A percentile compares a stretch with the other conserved stretches of the same genome.
These are phyloP conservation scores for Ophion ellenae DNA, from an alignment of 2,888 invertebrate species.

Conservation along the genomic window DNA sequence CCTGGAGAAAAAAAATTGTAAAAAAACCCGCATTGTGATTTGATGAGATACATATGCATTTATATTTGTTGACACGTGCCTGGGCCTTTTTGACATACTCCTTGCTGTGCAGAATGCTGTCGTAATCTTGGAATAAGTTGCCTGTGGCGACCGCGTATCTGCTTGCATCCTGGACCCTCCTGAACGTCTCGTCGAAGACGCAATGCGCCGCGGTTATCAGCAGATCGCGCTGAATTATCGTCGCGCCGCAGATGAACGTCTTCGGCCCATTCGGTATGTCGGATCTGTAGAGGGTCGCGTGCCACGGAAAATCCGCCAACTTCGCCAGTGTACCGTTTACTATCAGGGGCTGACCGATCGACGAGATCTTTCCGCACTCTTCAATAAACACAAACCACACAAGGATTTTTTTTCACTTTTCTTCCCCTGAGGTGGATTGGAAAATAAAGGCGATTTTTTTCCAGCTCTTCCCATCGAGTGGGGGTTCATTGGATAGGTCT, in stretches of 20 bases:
- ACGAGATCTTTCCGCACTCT: conserved; percentile 79
- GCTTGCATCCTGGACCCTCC: conserved; percentile 67
- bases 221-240: conserved; percentile 79
- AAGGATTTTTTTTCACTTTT: no score
- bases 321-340: conserved; percentile 75
- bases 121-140: conserved; percentile 79
- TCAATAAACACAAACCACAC: conserved; percentile 53
- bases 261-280: conserved; percentile 65
- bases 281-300: conserved; percentile 79
- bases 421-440: no score
- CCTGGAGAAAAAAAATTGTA: conserved; percentile 71
- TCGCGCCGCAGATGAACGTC: conserved; percentile 81
- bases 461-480: no score
- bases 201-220: conserved; percentile 84
- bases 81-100: conserved; percentile 70
- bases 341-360: conserved; percentile 65
- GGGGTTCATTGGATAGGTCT: no score
- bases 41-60: background rate
- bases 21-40: no score
- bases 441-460: no score
- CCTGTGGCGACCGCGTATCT: conserved; percentile 78
- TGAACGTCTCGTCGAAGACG: conserved; percentile 76
- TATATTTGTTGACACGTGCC: conserved; percentile 49
- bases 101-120: conserved; percentile 70
- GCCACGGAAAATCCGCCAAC: conserved; percentile 82